Conservation (phyloP, 1,140 invertebrate genomes). For the Apocrypta bakeri region DNA sequence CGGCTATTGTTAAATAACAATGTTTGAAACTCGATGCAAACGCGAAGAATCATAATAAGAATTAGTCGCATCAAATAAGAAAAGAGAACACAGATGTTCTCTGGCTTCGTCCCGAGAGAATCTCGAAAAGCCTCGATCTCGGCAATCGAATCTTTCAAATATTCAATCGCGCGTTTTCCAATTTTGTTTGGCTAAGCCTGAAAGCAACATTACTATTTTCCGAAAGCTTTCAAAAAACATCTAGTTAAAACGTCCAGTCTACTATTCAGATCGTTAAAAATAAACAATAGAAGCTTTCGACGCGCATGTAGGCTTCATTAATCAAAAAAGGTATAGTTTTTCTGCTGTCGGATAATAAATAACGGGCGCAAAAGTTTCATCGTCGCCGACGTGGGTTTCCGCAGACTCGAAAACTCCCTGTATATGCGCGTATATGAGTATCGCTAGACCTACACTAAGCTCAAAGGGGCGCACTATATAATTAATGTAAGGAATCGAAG, state of each 20-base stretch:
- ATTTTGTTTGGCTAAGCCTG: too few species aligned
- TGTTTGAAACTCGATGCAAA: too few species aligned
- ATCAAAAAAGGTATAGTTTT: conserved; percentile 50
- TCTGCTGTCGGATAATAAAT: conserved; percentile 40
- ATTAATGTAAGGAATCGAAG: conserved; percentile 63
- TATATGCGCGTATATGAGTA: neutral
- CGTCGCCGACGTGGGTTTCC: neutral
- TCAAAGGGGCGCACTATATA: conserved; percentile 59
- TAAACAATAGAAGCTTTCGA: neutral
- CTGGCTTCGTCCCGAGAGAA: neutral
- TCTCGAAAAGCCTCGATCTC: neutral
- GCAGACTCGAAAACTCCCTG: neutral
- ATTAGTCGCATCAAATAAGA: too few species aligned
- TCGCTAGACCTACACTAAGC: neutral
- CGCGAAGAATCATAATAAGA: too few species aligned
- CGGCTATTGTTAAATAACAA: too few species aligned
- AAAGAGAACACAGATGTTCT: too few species aligned
- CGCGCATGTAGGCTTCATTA: conserved; percentile 25
- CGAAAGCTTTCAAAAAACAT: too few species aligned
- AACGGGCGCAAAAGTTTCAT: conserved; percentile 44
- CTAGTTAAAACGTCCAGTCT: too few species aligned
- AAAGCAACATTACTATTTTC: too few species aligned
- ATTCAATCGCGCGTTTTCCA: neutral
- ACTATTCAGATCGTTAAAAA: conserved; percentile 27
- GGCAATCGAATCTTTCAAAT: neutral